phyloP scores from a whole-genome alignment of 2,888 invertebrate genomes.

The Nipponacmea schrenckii region DNA sequence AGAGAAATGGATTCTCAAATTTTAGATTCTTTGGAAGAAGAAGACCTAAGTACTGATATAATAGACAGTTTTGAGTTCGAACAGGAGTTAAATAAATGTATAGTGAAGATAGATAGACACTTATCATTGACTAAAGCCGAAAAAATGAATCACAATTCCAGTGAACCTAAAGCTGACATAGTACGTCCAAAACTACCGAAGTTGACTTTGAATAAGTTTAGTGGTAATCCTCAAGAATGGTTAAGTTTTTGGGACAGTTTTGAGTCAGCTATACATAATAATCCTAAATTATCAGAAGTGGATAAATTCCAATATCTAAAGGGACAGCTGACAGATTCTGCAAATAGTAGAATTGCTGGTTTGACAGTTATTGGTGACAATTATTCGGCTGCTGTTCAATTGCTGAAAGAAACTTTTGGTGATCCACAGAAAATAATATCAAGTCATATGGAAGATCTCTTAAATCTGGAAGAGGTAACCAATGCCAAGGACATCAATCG shows the following conservation, averaged over 20 bases:
- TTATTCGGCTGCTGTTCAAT: slow-evolving; percentile 16
- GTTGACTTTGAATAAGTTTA: slow-evolving; percentile 17
- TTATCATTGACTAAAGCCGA: not conserved
- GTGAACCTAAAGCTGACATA: not conserved
- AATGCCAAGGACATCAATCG: not conserved
- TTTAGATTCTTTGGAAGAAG: not conserved
- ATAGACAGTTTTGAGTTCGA: not conserved
- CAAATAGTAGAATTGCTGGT: slow-evolving; percentile 20
- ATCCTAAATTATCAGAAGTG: slow-evolving; percentile 13
- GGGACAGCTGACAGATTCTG: slow-evolving; percentile 20
- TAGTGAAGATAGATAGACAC: not conserved
- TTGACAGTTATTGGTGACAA: slow-evolving; percentile 25
- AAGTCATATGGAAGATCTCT: not conserved
- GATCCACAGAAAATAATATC: slow-evolving; percentile 22
- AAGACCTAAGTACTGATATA: not conserved
- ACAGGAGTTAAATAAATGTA: not conserved
- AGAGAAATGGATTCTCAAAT: not conserved
- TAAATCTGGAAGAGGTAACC: not conserved
- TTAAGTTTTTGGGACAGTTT: slow-evolving; percentile 25
- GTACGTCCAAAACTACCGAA: slow-evolving; percentile 23
- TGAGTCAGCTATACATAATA: slow-evolving; percentile 18
- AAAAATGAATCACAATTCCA: not conserved
- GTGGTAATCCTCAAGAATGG: slow-evolving; percentile 20
- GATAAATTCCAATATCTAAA: slow-evolving; percentile 24
- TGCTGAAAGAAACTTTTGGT: slow-evolving; percentile 22